These are phyloP conservation scores for Astreopora myriophthalma DNA, from an alignment of 64 coral and sea anemone species.

Conservation along the genomic window DNA sequence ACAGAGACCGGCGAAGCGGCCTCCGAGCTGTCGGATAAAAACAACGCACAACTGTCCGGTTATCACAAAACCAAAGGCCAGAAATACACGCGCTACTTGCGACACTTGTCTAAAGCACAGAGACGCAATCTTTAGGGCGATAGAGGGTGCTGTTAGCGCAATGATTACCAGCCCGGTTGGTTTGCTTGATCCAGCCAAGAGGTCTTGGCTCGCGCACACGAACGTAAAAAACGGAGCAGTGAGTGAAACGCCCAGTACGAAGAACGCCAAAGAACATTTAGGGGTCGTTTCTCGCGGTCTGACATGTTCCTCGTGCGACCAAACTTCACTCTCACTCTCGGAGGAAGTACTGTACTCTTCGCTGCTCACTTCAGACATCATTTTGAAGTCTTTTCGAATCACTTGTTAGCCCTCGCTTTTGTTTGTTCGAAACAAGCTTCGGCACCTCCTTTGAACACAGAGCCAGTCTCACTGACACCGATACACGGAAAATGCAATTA, in stretches of 20 bases:
- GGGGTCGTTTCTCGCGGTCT: neutral
- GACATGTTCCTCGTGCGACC: neutral
- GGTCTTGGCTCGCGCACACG: conserved; percentile 70
- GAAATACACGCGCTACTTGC: neutral
- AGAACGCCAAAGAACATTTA: conserved; percentile 20
- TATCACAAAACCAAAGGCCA: conserved; percentile 20
- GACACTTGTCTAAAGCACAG: conserved; percentile 32
- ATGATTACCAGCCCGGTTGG: conserved; percentile 63
- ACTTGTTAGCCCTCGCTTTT: neutral
- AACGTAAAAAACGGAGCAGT: conserved; percentile 53
- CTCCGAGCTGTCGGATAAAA: conserved; percentile 13
- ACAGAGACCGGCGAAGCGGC: conserved; percentile 65
- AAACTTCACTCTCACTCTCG: conserved; percentile 1
- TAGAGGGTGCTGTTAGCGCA: conserved; percentile 66
- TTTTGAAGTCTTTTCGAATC: neutral
- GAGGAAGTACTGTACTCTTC: conserved; percentile 18
- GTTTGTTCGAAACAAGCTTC: neutral
- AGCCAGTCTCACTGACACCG: neutral
- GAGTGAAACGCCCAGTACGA: conserved; percentile 63
- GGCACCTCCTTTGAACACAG: neutral
- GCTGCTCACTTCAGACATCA: neutral
- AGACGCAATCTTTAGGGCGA: conserved; percentile 50
- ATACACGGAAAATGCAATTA: neutral
- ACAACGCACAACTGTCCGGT: conserved; percentile 54
- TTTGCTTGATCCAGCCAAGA: conserved; percentile 58